A percentile compares a stretch with the other conserved stretches of the same genome.
Evolutionary conservation across 2,888 invertebrate genomes (phyloP).

Genomic region (Melanargia galathea): DNA sequence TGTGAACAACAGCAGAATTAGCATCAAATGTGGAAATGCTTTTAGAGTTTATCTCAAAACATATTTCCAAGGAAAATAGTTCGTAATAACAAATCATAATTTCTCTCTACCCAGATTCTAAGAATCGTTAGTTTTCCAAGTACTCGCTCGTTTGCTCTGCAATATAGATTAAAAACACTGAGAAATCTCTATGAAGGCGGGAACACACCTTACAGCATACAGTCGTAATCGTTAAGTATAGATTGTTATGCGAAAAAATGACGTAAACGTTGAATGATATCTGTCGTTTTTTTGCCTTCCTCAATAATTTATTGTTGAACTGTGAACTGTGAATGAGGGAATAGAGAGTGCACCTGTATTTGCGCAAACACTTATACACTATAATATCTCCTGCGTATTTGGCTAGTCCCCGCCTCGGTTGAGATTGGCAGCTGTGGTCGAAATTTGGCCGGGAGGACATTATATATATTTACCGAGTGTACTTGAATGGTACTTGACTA

Average conservation of each 20-base stretch:
- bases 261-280: no score
- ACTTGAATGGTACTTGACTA: slow-evolving; percentile 48
- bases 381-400: no score
- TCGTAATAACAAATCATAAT: background rate
- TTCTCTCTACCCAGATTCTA: slow-evolving; percentile 8
- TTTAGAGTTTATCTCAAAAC: background rate
- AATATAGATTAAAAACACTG: slow-evolving; percentile 18
- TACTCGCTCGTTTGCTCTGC: background rate
- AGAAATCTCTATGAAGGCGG: background rate
- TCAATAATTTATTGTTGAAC: no score
- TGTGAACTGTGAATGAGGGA: no score
- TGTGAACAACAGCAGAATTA: no score
- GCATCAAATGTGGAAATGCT: slow-evolving; percentile 4
- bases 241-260: no score
- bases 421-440: no score
- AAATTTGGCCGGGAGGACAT: background rate
- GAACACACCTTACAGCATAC: background rate
- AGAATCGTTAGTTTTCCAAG: background rate
- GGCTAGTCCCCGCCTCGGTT: no score
- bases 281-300: no score
- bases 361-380: no score
- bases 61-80: background rate
- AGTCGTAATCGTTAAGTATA: no score
- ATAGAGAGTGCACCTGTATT: no score
- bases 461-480: slow-evolving; percentile 40